A percentile compares a stretch with the other conserved stretches of the same genome.
Evolutionary conservation across 2,113 vertebrate genomes (phyloP).

Genomic region (Chroicocephalus ridibundus): DNA sequence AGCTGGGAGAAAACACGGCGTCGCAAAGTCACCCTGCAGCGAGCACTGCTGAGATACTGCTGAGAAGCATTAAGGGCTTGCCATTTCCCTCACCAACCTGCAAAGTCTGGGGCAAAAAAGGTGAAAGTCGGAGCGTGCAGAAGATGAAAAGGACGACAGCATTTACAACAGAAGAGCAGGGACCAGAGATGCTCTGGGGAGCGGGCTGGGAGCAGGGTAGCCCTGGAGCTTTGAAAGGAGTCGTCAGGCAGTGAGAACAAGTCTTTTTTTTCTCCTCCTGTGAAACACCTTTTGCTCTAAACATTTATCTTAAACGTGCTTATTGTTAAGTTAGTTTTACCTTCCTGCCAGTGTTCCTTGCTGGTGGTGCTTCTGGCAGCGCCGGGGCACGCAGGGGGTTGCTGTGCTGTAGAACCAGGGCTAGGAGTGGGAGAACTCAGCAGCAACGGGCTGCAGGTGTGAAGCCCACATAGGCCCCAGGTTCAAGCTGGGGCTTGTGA

Average conservation of each 20-base stretch:
- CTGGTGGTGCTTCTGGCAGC: not conserved
- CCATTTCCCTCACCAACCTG: not conserved
- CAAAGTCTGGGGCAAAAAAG: not conserved
- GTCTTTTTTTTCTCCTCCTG: not conserved
- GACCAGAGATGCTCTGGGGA: not conserved
- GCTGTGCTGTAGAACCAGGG: not conserved
- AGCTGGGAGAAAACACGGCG: fast-evolving
- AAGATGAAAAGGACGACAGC: not conserved
- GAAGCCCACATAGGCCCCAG: not conserved
- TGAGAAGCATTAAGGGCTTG: not conserved
- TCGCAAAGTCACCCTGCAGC: not conserved
- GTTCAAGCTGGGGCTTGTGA: not conserved
- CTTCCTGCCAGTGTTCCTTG: not conserved
- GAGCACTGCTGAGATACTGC: not conserved
- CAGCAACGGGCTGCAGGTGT: not conserved
- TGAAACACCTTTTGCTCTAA: not conserved
- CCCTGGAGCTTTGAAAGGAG: not conserved
- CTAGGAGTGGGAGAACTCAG: not conserved
- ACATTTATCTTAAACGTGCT: not conserved
- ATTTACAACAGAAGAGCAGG: not conserved
- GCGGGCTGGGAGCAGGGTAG: not conserved
- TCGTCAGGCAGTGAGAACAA: not conserved
- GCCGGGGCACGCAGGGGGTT: fast-evolving
- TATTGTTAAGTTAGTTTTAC: not conserved
- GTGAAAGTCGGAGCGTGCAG: not conserved